phyloP scores from a whole-genome alignment of 2,888 invertebrate genomes.

The Apotomis capreana region DNA sequence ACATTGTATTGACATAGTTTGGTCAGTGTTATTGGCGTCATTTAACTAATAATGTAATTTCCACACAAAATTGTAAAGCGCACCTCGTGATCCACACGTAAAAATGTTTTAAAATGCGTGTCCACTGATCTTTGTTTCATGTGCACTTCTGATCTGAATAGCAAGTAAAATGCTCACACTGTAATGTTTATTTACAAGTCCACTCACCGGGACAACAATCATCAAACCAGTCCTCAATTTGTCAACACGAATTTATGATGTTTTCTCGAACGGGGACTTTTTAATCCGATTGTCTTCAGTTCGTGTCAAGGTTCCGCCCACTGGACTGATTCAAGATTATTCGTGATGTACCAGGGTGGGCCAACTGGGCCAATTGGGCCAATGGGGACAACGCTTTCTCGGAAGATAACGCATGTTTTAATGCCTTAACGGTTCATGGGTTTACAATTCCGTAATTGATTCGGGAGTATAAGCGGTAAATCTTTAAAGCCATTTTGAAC shows the following conservation, averaged over 20 bases:
- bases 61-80: not conserved
- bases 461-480: constrained; percentile 24
- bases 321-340: constrained; percentile 36
- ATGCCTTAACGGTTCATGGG: constrained; percentile 27
- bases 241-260: constrained; percentile 27
- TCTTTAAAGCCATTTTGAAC: constrained; percentile 25
- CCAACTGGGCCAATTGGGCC: constrained; percentile 34
- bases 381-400: constrained; percentile 29
- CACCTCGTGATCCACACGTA: not conserved
- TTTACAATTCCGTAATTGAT: constrained; percentile 29
- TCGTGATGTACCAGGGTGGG: constrained; percentile 44
- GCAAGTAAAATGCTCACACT: not conserved
- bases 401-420: constrained; percentile 28
- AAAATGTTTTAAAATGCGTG: not conserved
- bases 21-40: not conserved
- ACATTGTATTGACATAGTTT: not conserved
- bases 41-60: not conserved
- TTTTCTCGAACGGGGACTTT: constrained; percentile 27
- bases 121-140: not conserved
- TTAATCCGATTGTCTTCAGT: constrained; percentile 45
- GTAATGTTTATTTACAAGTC: constrained; percentile 24
- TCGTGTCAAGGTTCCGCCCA: constrained; percentile 52
- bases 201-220: constrained; percentile 1
- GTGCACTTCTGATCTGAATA: not conserved
- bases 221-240: constrained; percentile 24